Evolutionary conservation across 2,888 invertebrate species (phyloP), one percentile per base, ranked within the genome.

Genomic region (Minunthozetes semirufus): DNA sequence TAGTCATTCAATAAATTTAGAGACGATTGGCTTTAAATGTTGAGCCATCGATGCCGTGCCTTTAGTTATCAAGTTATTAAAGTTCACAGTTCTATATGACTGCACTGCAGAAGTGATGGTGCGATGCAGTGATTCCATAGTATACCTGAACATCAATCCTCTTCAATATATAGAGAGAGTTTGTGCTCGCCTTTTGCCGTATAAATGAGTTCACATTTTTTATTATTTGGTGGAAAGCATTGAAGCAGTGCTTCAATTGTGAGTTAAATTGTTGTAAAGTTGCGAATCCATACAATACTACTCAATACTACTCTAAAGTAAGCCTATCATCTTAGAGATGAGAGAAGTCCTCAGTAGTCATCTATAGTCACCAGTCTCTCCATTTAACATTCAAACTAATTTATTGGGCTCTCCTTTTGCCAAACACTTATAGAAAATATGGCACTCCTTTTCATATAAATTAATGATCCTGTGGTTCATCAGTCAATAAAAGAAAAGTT

Each of bases 381-480:
- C 11, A 25, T 61, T 61, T 61, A 61, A 61, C 61, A 61, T 61
- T 61, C 25, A 29, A 61, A 19, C 61, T 61, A 61, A 61, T 61
- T 61, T 61, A 61, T 61, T 29, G 19, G n/a, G n/a, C 17, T 61
- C 27, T 61, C 27, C 17, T 27, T 42, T 13, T 53, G 19, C 19
- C 19, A 19, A 53, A 22, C 19, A 53, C 53, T 53, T 53, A 53
- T 11, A 22, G 19, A 53, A 53, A 53, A 53, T 53, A 53, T 53
- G 19, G 11, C n/a, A n/a, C n/a, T 13, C 19, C 19, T n/a, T 53
- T 53, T 53, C 25, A 53, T 53, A 53, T 6, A 53, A 53, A 53
- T 11, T 53, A 53, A 53, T 53, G 53, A 53, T 53, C 9, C 53
- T 1, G 19, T 6, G 19, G 19, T 53, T 25, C 53, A 53, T 22